Evolutionary conservation across 1,140 invertebrate species (phyloP).

Genomic region (Zaprionus davidi): DNA sequence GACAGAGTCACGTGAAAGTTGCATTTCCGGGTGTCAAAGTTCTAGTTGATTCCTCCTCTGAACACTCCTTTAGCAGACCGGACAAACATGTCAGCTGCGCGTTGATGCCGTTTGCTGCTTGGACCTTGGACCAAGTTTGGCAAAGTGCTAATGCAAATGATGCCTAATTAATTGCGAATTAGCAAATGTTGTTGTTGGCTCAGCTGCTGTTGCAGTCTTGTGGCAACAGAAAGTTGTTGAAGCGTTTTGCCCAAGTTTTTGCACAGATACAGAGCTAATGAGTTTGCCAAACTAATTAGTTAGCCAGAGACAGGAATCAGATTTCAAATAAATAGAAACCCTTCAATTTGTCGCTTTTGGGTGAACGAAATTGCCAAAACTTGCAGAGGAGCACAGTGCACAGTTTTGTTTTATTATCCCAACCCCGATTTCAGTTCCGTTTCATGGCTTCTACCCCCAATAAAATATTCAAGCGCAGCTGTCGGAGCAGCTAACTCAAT

Average conservation of each 20-base stretch:
- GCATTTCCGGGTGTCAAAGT: conserved; percentile 45
- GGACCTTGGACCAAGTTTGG: conserved; percentile 38
- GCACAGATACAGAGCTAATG: conserved; percentile 74
- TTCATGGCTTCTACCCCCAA: background rate
- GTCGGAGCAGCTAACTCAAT: conserved; percentile 47
- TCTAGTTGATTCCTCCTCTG: conserved; percentile 5
- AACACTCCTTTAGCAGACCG: background rate
- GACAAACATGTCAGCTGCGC: conserved; percentile 45
- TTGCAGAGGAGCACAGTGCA: background rate
- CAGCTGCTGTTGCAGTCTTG: conserved; percentile 4
- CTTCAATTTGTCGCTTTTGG: background rate
- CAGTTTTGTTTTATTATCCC: conserved; percentile 3
- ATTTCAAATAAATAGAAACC: conserved; percentile 16
- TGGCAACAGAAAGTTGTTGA: conserved; percentile 52
- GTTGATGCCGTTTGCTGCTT: conserved; percentile 50
- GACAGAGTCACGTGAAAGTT: conserved; percentile 26
- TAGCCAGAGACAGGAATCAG: conserved; percentile 9
- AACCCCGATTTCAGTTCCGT: background rate
- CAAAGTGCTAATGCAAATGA: conserved; percentile 53
- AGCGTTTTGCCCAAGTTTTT: conserved; percentile 51
- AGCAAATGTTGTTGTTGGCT: conserved; percentile 26
- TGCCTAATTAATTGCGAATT: conserved; percentile 54
- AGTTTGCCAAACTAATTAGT: conserved; percentile 65
- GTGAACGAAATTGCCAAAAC: background rate
- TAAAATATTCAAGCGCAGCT: conserved; percentile 50